Base-by-base conservation (phyloP, 1,140 invertebrate species). In the Hormaphis cornu region DNA sequence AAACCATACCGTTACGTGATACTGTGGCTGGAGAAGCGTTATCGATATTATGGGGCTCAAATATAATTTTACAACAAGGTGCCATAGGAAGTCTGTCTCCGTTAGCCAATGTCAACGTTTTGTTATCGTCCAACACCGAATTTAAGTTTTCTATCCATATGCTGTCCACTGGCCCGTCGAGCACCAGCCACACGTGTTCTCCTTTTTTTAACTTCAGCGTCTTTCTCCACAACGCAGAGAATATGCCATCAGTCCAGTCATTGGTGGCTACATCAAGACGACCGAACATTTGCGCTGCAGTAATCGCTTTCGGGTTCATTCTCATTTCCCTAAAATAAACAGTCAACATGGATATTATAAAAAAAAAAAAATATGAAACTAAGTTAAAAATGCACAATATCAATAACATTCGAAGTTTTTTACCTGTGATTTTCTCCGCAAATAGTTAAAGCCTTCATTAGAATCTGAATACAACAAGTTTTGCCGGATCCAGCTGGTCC, bases 131-230 rank as follows among this genome's bases (percentile, higher is more conserved):
- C 33, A 97, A 78, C 1, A 97, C 95, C 0, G 93, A 96, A 80
- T 97, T 97, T 69, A 97, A 83, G 80, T 97, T 97, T 80, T 97
- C 94, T 73, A 97, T 97, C 95, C 95, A 97, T 73, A 96, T 93
- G 74, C 91, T 92, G 75, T 97, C 94, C 0, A 97, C 94, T 0
- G 94, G 94, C 0, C 95, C 95, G 76, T 97, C 95, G 50, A 97
- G 82, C 1, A 97, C 90, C 58, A 97, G 78, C 94, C 94, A 97
- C 18, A 93, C 85, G 73, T 91, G 82, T 75, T 94, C 91, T 2
- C 78, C 90, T 76, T 87, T 86, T 79, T 95, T 96, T 0, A 89
- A 79, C 79, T 92, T 93, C 0, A 95, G 80, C 0, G 94, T 96
- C 80, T 95, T 93, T 48, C 94, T 82, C 95, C 94, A 98, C 0